Percentiles rank a stretch among this genome's conserved stretches.
These are phyloP conservation scores for Ophioderma brevispina DNA, from an alignment of 35 echinoderm and acorn worm species.

Conservation along the genomic window DNA sequence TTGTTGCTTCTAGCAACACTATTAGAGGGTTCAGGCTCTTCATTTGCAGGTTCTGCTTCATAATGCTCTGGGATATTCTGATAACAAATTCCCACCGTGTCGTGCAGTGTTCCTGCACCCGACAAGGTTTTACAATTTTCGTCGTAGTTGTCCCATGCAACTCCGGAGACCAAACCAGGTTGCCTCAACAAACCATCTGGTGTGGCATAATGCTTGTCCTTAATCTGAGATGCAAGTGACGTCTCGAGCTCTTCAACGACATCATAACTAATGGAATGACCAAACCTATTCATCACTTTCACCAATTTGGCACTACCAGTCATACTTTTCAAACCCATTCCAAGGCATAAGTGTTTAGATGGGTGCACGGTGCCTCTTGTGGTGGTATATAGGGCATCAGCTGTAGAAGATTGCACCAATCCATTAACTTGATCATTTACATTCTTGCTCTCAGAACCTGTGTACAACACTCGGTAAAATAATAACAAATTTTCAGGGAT, in stretches of 20 bases:
- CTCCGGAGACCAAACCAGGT: background rate
- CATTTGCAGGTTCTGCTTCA: background rate
- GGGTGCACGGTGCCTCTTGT: background rate
- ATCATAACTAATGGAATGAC: constrained; percentile 23
- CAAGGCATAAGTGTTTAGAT: background rate
- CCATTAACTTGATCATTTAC: background rate
- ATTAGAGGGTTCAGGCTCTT: background rate
- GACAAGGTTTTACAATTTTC: constrained; percentile 9
- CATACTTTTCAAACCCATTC: constrained; percentile 16
- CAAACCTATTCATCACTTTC: constrained; percentile 14
- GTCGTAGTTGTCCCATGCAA: constrained; percentile 23
- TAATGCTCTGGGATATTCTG: background rate
- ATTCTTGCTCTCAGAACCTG: background rate
- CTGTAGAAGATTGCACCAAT: background rate
- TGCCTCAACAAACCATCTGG: constrained; percentile 15
- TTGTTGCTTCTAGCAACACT: background rate
- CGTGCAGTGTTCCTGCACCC: constrained; percentile 4
- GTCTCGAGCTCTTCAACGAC: constrained; percentile 28
- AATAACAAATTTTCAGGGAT: background rate
- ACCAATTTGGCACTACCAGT: constrained; percentile 29
- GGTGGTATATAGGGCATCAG: background rate
- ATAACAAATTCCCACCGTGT: constrained; percentile 17
- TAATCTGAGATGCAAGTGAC: background rate
- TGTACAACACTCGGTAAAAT: background rate
- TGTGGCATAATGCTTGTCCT: background rate